These are phyloP conservation scores for Acanthornis magna DNA, from an alignment of 2,797 vertebrate genomes.

Conservation along the genomic window DNA sequence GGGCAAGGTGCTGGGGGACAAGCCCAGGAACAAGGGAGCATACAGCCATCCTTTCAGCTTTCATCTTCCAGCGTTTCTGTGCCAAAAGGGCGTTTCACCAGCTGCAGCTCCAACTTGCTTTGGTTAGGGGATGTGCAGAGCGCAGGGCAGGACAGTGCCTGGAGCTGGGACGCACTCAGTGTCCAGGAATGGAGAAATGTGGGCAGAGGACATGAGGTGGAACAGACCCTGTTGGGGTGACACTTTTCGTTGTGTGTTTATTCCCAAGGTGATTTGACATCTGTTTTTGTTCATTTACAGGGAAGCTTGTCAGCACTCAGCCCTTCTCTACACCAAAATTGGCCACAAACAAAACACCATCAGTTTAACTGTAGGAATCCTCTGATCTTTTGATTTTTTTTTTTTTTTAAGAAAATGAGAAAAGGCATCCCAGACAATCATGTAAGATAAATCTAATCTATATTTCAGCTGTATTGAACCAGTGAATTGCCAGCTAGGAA, in stretches of 20 bases:
- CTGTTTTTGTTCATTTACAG: neutral
- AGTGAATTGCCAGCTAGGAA: neutral
- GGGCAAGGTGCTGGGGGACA: neutral
- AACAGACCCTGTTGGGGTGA: neutral
- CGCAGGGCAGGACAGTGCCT: neutral
- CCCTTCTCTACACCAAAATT: neutral
- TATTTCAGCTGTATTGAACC: neutral
- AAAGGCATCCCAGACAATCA: neutral
- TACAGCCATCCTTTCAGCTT: neutral
- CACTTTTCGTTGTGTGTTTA: neutral
- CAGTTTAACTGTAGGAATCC: neutral
- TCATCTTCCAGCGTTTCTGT: neutral
- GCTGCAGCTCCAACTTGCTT: neutral
- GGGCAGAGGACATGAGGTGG: neutral
- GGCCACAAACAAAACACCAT: accelerated
- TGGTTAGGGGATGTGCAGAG: neutral
- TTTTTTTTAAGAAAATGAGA: neutral
- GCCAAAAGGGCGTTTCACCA: neutral
- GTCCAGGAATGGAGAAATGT: accelerated
- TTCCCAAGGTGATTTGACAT: neutral
- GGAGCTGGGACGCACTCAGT: neutral
- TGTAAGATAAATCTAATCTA: neutral
- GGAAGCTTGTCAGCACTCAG: neutral
- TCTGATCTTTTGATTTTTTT: neutral
- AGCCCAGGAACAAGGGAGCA: accelerated